Base-by-base conservation (phyloP, 2,113 vertebrate genomes). In the Leptodactylus fuscus region DNA sequence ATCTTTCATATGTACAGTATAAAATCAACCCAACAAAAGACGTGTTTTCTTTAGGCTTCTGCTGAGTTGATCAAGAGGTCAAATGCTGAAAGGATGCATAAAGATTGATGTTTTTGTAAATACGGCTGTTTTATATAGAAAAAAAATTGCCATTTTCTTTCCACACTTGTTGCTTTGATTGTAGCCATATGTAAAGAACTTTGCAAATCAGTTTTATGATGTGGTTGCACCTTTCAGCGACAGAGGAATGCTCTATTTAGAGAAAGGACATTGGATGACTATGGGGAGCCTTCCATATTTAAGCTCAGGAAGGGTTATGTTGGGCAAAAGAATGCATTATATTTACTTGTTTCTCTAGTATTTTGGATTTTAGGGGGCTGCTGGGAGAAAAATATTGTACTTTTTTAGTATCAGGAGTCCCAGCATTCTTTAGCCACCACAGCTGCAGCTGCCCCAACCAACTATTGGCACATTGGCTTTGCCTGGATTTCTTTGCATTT, bases 261-360 rank as follows among this genome's bases (percentile, higher is more conserved):
- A 16, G 77, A 38, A 58, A 49, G 29, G 16, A 13, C 13, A 46
- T 12, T 18, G 58, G 38, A 81, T 81, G 60, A 67, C 38, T 11
- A 20, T 67, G 12, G 32, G 24, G 34, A 81, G 24, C 79, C 60
- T 81, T 81, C 58, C 60, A 32, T 24, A 10, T 12, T 32, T 65
- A 62, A 48, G 60, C 79, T 81, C 79, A 81, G 55, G 60, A 81
- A 81, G 79, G 60, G 79, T 81, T 49, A 22, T 44, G 46, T 29
- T 49, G 41, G 79, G 58, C 27, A 10, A 41, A 27, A 67, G 55
- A 80, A 69, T 69, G 79, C 60, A 65, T 67, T 69, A 2, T 81
- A 81, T 49, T 48, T 49, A 49, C 12, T 60, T 36, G 36, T 80
- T 80, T 80, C 77, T 80, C 36, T 62, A 62, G 55, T 4, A 10